Base-by-base conservation (phyloP, 64 coral and sea anemone genomes). In the Hydrozoanthus tunicans region DNA sequence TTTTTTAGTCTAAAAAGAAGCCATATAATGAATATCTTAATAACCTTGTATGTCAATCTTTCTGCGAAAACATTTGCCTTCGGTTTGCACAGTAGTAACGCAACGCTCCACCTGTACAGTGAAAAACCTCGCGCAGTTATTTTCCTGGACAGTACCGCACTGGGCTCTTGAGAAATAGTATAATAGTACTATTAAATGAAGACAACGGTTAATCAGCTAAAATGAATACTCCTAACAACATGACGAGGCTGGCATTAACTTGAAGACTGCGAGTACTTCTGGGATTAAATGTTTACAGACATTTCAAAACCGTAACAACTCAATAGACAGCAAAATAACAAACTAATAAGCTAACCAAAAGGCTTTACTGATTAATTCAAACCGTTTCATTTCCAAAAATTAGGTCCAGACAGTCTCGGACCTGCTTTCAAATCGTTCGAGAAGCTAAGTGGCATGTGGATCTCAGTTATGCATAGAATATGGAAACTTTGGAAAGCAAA, bases 341-440 rank as follows among this genome's bases (percentile, higher is more conserved):
- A 69, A 25, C n/a, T 1, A 15, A 14, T 51, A 43, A 10, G 51
- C 56, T 51, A 68, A 4, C 4, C 5, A n/a, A 6, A 70, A 56
- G 27, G 3, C 13, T 71, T 53, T 66, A 64, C 75, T 91, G 63
- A 55, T 89, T 20, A 74, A 88, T 90, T 0, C 62, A 77, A 79
- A 71, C 79, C 23, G 56, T 83, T 83, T 92, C 11, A 92, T 73
- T 95, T 85, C 77, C 81, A 64, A 82, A 72, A 93, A 68, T 72
- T 72, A 96, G 94, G 92, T 83, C 91, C 94, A 27, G 92, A 93
- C 79, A 96, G 64, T 54, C 55, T 96, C 79, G 94, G 94, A 70
- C 92, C 93, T 93, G 67, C 94, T 90, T 96, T 96, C 92, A 96
- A 96, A 96, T 91, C 94, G 20, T 96, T 96, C 59, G 94, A 96